A percentile compares a stretch with the other conserved stretches of the same genome.
phyloP scores from a whole-genome alignment of 35 echinoderm and acorn worm species.

The Holothuria glaberrima region DNA sequence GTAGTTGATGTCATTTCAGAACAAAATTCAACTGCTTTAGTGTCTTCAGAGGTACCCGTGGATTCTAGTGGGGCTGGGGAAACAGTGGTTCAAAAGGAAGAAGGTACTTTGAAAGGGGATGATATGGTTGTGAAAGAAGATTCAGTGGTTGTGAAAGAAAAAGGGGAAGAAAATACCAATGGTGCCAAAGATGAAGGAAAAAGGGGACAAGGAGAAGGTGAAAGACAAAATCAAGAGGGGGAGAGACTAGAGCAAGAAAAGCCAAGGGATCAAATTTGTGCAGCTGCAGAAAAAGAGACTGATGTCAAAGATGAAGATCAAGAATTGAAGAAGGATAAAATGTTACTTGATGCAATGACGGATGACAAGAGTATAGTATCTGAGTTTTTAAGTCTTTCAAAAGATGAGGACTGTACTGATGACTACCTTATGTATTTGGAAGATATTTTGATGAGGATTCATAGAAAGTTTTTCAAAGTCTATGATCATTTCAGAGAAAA shows the following conservation, averaged over 20 bases:
- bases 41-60: too few relatives aligned
- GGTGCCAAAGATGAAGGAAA: slow-evolving; percentile 20
- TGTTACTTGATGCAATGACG: not conserved
- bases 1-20: too few relatives aligned
- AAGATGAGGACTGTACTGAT: slow-evolving; percentile 69
- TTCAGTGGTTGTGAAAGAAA: not conserved
- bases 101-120: not conserved
- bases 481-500: slow-evolving; percentile 62
- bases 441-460: slow-evolving; percentile 76
- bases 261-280: not conserved
- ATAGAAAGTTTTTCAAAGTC: slow-evolving; percentile 71
- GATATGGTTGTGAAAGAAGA: not conserved
- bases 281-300: not conserved
- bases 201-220: not conserved
- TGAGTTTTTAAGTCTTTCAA: not conserved
- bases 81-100: too few relatives aligned
- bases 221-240: not conserved
- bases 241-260: slow-evolving; percentile 16
- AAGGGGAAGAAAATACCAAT: not conserved
- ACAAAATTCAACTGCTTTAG: too few relatives aligned
- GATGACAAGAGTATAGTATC: slow-evolving; percentile 31
- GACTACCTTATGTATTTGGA: slow-evolving; percentile 90
- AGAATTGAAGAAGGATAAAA: slow-evolving; percentile 20
- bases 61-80: too few relatives aligned
- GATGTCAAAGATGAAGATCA: slow-evolving; percentile 42